phyloP scores from a whole-genome alignment of 2,888 invertebrate species.

The Stenurella melanura region DNA sequence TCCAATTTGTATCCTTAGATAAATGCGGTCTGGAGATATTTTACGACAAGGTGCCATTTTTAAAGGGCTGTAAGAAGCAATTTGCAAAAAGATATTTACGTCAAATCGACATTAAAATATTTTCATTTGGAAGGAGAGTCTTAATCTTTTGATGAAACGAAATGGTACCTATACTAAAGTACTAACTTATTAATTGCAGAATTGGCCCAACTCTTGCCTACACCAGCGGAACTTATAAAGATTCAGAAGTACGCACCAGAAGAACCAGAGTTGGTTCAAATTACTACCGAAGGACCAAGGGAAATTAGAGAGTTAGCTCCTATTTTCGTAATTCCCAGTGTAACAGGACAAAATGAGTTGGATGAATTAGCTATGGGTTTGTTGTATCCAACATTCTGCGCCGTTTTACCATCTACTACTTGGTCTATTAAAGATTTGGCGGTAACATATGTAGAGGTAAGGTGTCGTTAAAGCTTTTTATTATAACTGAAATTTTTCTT shows the following conservation, averaged over 20 bases:
- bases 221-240: conserved; percentile 63
- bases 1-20: too few species aligned
- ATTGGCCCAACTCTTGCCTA: conserved; percentile 66
- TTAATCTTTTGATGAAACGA: neutral
- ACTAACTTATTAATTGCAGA: conserved; percentile 60
- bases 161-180: conserved; percentile 1
- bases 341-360: conserved; percentile 64
- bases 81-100: too few species aligned
- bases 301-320: conserved; percentile 70
- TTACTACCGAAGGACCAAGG: conserved; percentile 68
- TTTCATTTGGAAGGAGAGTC: too few species aligned
- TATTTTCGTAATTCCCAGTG: conserved; percentile 71
- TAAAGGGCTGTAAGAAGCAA: too few species aligned
- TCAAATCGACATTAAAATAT: too few species aligned
- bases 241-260: conserved; percentile 59
- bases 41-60: too few species aligned
- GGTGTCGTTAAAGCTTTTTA: conserved; percentile 5
- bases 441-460: conserved; percentile 65
- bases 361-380: conserved; percentile 65
- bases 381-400: conserved; percentile 70
- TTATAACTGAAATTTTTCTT: neutral
- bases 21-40: too few species aligned
- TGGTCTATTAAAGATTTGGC: conserved; percentile 65
- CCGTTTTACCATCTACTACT: conserved; percentile 65
- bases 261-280: conserved; percentile 67